phyloP scores from a whole-genome alignment of 2,888 invertebrate species.

The Parasteatoda lunata region DNA sequence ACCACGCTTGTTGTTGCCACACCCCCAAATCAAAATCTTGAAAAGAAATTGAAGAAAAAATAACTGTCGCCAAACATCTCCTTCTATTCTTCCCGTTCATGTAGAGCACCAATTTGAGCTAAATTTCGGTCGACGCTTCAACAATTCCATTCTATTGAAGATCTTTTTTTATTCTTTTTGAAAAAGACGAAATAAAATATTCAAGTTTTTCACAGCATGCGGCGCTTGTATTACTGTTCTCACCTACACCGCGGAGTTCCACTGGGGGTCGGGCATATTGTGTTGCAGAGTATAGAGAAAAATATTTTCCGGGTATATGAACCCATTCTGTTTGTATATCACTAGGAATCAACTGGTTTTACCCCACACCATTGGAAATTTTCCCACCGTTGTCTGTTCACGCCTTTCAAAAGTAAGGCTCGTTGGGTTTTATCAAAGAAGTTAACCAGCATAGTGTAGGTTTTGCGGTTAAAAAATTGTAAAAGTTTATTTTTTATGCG shows the following conservation, averaged over 20 bases:
- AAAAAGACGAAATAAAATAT: conserved; percentile 29
- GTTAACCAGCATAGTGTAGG: conserved; percentile 35
- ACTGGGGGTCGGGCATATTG: conserved; percentile 25
- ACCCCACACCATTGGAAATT: neutral
- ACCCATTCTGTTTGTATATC: conserved; percentile 34
- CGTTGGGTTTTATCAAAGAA: conserved; percentile 55
- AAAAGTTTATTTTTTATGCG: neutral
- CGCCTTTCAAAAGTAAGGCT: conserved; percentile 40
- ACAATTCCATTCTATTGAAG: neutral
- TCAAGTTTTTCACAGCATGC: conserved; percentile 41
- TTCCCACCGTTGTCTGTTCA: conserved; percentile 20
- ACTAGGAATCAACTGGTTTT: conserved; percentile 18
- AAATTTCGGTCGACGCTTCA: conserved; percentile 37
- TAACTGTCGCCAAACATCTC: conserved; percentile 31
- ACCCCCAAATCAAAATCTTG: conserved; percentile 11
- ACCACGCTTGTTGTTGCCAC: conserved; percentile 13
- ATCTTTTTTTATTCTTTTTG: neutral
- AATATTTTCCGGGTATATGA: conserved; percentile 63
- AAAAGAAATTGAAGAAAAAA: conserved; percentile 48
- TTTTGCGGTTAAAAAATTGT: conserved; percentile 21
- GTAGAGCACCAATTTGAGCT: conserved; percentile 60
- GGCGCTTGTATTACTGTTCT: conserved; percentile 18
- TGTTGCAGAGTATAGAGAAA: conserved; percentile 4
- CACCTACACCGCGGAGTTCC: conserved; percentile 18
- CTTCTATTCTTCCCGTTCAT: conserved; percentile 35